Evolutionary conservation across 2,113 vertebrate species (phyloP).

Genomic region (Megalops atlanticus): DNA sequence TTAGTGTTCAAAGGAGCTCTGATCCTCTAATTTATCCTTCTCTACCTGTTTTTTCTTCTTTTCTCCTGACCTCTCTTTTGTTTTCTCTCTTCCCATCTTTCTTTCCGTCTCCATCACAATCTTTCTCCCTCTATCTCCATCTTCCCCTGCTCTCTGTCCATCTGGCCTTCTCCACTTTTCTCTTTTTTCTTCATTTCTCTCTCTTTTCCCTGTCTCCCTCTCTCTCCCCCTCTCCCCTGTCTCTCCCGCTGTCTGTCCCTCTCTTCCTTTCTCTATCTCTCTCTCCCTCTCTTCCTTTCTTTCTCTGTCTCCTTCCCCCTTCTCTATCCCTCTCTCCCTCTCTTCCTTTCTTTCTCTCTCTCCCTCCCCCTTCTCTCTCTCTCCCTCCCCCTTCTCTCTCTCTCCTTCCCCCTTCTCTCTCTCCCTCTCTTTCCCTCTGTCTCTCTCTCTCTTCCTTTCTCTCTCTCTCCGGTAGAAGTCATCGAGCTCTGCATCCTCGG

Average conservation of each 20-base stretch:
- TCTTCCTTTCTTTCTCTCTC: neutral
- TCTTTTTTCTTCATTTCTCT: neutral
- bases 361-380: constrained; percentile 19
- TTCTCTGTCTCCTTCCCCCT: neutral
- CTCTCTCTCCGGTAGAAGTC: constrained; percentile 81
- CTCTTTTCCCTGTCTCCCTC: too few relatives aligned
- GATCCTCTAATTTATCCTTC: too few relatives aligned
- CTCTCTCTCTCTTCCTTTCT: neutral
- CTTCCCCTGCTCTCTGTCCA: neutral
- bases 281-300: constrained; percentile 13
- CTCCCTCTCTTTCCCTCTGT: neutral
- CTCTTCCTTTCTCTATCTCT: constrained; percentile 23
- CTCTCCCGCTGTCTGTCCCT: constrained; percentile 33
- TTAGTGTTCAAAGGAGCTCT: too few relatives aligned
- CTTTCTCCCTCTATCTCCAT: too few relatives aligned
- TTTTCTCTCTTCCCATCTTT: neutral
- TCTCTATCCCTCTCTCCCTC: constrained; percentile 6
- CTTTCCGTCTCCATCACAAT: too few relatives aligned
- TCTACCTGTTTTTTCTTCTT: too few relatives aligned
- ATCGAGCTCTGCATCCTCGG: constrained; percentile 95
- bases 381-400: constrained; percentile 11
- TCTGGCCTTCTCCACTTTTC: neutral
- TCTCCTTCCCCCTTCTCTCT: constrained; percentile 30
- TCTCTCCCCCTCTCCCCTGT: neutral
- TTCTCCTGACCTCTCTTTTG: too few relatives aligned